Evolutionary conservation across 1,140 invertebrate genomes (phyloP).

Genomic region (Drosophila watanabei): DNA sequence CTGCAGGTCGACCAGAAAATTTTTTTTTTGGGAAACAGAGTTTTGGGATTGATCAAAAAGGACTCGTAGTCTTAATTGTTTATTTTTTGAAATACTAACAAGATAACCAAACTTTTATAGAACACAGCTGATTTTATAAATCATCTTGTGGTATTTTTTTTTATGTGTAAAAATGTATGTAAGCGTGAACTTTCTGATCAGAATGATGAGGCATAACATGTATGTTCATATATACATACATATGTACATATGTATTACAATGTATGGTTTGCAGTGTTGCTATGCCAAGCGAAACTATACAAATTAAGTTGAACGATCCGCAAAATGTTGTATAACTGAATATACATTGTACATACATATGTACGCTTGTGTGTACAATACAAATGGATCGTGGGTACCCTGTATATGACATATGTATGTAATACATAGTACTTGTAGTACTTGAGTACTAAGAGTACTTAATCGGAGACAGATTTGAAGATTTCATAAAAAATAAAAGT

Average conservation of each 20-base stretch:
- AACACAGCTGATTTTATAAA: neutral
- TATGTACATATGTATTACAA: slow-evolving; percentile 46
- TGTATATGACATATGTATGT: slow-evolving; percentile 1
- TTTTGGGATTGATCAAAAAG: neutral
- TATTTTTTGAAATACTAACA: neutral
- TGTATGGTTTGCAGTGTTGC: slow-evolving; percentile 51
- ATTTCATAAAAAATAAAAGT: neutral
- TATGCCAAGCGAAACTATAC: slow-evolving; percentile 55
- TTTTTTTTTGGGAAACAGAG: neutral
- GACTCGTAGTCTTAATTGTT: neutral
- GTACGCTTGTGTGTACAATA: neutral
- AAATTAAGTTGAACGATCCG: slow-evolving; percentile 62
- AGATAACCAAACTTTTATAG: neutral
- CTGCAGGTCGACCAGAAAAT: neutral
- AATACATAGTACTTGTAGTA: neutral
- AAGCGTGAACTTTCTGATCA: slow-evolving; percentile 32
- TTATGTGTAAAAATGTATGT: slow-evolving; percentile 20
- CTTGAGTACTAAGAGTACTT: slow-evolving; percentile 16
- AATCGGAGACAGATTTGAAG: slow-evolving; percentile 29
- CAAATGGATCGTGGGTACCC: slow-evolving; percentile 3
- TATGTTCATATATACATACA: neutral
- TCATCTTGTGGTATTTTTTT: neutral
- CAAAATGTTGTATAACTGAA: slow-evolving; percentile 34
- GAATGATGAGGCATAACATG: slow-evolving; percentile 53
- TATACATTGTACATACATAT: slow-evolving; percentile 9